These are phyloP conservation scores for Callionymus lyra DNA, from an alignment of 2,113 vertebrate species.

Conservation along the genomic window DNA sequence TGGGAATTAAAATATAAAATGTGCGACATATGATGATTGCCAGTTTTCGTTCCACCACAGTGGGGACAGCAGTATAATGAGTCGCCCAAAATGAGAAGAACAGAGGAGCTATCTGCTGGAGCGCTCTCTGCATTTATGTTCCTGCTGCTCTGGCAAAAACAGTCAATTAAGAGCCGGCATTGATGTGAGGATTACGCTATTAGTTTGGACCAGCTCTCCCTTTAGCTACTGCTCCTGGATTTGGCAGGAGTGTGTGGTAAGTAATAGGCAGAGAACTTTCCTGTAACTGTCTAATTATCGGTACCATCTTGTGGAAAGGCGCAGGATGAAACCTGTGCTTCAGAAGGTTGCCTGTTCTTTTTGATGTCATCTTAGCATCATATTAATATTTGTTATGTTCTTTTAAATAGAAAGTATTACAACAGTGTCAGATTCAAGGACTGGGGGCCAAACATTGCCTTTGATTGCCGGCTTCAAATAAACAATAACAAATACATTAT, in stretches of 20 bases:
- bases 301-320: not conserved
- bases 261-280: slow-evolving; percentile 5
- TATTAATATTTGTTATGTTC: too few species aligned
- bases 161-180: slow-evolving; percentile 45
- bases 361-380: too few species aligned
- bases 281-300: slow-evolving; percentile 5
- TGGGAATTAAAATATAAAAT: slow-evolving; percentile 48
- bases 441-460: too few species aligned
- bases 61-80: slow-evolving; percentile 25
- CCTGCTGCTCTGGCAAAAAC: slow-evolving; percentile 34
- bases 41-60: slow-evolving; percentile 30
- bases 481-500: too few species aligned
- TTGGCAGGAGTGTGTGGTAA: slow-evolving; percentile 7
- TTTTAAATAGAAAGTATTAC: too few species aligned
- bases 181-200: slow-evolving; percentile 57
- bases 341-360: too few species aligned
- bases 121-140: slow-evolving; percentile 30
- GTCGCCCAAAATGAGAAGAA: slow-evolving; percentile 37
- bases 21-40: slow-evolving; percentile 38
- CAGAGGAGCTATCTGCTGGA: slow-evolving; percentile 23
- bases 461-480: too few species aligned
- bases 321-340: too few species aligned
- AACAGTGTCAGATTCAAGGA: too few species aligned
- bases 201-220: slow-evolving; percentile 37
- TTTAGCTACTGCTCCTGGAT: slow-evolving; percentile 25